phyloP scores from a whole-genome alignment of 2,797 vertebrate species.

The Holocentrus rufus region DNA sequence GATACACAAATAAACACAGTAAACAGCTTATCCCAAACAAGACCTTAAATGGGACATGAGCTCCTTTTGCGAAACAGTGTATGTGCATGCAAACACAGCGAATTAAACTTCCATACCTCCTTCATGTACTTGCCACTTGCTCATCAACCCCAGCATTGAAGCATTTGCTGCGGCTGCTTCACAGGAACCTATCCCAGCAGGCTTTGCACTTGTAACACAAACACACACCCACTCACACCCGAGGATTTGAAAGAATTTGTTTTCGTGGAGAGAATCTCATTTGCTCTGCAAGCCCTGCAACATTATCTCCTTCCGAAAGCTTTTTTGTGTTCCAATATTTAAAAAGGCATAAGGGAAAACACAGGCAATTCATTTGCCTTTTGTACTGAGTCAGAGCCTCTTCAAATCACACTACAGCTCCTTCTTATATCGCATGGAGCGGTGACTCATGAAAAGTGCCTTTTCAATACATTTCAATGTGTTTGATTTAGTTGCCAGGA shows the following conservation, averaged over 20 bases:
- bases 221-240: conserved; percentile 64
- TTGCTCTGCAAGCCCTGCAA: conserved; percentile 57
- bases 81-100: conserved; percentile 45
- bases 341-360: conserved; percentile 68
- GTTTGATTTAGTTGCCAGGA: conserved; percentile 26
- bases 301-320: conserved; percentile 52
- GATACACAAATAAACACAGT: too few species aligned
- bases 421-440: conserved; percentile 27
- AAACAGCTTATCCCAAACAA: conserved; percentile 47
- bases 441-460: conserved; percentile 30
- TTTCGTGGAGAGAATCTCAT: conserved; percentile 68
- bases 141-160: conserved; percentile 46
- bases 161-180: conserved; percentile 31
- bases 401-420: conserved; percentile 19
- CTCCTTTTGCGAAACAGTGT: conserved; percentile 39
- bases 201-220: conserved; percentile 66
- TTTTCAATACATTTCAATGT: conserved; percentile 27
- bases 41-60: conserved; percentile 44
- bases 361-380: conserved; percentile 56
- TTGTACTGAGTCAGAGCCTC: conserved; percentile 38
- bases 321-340: conserved; percentile 67
- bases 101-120: conserved; percentile 53
- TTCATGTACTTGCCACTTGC: conserved; percentile 39
- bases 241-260: conserved; percentile 68
- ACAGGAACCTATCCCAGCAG: conserved; percentile 66